Conservation (phyloP, 2,113 vertebrate genomes). For the Pitta sordida region DNA sequence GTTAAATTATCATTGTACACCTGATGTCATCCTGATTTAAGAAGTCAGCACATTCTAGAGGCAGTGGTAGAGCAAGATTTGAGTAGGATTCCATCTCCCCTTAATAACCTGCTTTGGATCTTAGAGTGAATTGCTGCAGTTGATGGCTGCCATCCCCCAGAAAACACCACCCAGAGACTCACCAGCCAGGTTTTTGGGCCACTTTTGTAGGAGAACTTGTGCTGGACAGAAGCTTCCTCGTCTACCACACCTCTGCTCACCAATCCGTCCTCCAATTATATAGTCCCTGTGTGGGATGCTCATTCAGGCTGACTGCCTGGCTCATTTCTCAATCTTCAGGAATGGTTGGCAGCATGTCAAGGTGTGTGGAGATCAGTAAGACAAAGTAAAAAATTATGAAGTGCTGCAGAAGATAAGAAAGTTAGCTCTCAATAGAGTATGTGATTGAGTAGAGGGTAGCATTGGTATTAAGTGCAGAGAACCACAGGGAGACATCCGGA, state of each 20-base stretch:
- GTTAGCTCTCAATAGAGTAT: neutral
- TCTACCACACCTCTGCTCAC: neutral
- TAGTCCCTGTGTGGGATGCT: rapidly evolving
- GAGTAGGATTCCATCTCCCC: neutral
- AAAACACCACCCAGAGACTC: neutral
- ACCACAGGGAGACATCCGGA: rapidly evolving
- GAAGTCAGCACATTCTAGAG: neutral
- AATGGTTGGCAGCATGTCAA: neutral
- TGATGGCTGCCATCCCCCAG: neutral
- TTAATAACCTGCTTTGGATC: neutral
- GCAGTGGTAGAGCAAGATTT: neutral
- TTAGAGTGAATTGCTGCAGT: neutral
- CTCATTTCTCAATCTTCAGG: neutral
- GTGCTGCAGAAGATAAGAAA: neutral
- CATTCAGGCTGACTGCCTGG: neutral
- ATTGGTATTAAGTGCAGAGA: neutral
- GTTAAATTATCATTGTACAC: neutral
- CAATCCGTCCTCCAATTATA: rapidly evolving
- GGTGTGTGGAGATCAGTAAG: neutral
- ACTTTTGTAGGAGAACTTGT: neutral
- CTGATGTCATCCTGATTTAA: neutral
- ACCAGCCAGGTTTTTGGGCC: neutral
- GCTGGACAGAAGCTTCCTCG: neutral
- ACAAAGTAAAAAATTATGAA: neutral
- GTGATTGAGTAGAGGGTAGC: neutral